Conservation (phyloP, 2,888 invertebrate genomes). For the Deilephila porcellus region DNA sequence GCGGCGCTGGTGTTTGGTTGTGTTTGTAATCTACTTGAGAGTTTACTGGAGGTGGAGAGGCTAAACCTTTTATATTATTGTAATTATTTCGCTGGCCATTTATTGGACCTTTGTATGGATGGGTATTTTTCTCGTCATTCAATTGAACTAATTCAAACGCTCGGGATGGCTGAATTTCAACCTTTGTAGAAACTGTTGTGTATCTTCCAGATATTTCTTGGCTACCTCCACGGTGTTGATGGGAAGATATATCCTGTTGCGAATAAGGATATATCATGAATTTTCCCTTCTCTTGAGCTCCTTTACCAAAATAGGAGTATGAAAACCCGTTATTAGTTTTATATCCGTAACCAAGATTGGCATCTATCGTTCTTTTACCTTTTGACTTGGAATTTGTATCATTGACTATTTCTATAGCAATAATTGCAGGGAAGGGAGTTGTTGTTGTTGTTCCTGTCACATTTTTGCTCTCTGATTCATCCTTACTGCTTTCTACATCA, state of each 20-base stretch:
- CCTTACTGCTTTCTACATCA: slow-evolving; percentile 56
- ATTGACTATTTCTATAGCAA: slow-evolving; percentile 86
- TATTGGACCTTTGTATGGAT: slow-evolving; percentile 50
- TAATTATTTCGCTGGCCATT: slow-evolving; percentile 47
- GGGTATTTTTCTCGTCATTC: slow-evolving; percentile 64
- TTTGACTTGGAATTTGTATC: slow-evolving; percentile 80
- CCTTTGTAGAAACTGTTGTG: slow-evolving; percentile 60
- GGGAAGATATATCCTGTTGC: slow-evolving; percentile 85
- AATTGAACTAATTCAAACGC: slow-evolving; percentile 79
- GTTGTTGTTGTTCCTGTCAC: slow-evolving; percentile 41
- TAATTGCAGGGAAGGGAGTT: slow-evolving; percentile 79
- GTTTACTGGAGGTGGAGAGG: slow-evolving; percentile 55
- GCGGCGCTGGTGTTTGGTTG: slow-evolving; percentile 31
- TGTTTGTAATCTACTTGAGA: slow-evolving; percentile 36
- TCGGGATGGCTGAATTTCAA: slow-evolving; percentile 85
- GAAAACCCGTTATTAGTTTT: slow-evolving; percentile 80
- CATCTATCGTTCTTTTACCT: slow-evolving; percentile 89
- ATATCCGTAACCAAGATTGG: slow-evolving; percentile 89
- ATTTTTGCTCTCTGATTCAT: slow-evolving; percentile 44
- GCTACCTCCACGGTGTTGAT: slow-evolving; percentile 40
- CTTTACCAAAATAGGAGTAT: slow-evolving; percentile 80
- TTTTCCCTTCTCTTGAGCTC: slow-evolving; percentile 77
- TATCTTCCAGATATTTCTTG: slow-evolving; percentile 51
- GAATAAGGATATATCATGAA: slow-evolving; percentile 89
- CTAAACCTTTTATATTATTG: slow-evolving; percentile 55